A percentile compares a stretch with the other conserved stretches of the same genome.
Evolutionary conservation across 2,797 vertebrate species (phyloP).

Genomic region (Lagorchestes hirsutus): DNA sequence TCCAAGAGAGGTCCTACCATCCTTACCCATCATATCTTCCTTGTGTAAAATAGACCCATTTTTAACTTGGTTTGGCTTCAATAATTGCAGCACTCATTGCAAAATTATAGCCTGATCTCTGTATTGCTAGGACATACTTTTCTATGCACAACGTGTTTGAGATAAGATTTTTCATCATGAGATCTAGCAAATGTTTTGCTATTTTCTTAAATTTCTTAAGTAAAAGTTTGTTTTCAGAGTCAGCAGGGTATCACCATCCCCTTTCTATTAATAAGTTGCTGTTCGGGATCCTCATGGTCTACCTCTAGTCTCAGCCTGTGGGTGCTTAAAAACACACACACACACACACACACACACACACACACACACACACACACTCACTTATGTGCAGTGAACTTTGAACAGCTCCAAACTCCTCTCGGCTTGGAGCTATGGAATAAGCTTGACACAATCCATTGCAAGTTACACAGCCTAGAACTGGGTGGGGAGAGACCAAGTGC

Average conservation of each 20-base stretch:
- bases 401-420: not conserved
- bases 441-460: slow-evolving; percentile 21
- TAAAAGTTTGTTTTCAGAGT: not conserved
- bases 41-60: slow-evolving; percentile 28
- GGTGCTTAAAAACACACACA: not conserved
- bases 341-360: not conserved
- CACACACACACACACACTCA: not conserved
- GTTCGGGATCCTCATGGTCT: slow-evolving; percentile 6
- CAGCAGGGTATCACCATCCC: not conserved
- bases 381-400: not conserved
- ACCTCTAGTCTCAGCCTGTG: not conserved
- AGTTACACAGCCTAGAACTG: slow-evolving; percentile 21
- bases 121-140: not conserved
- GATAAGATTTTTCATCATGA: slow-evolving; percentile 10
- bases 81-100: not conserved
- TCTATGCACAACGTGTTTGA: slow-evolving; percentile 1
- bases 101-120: not conserved
- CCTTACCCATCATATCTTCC: not conserved
- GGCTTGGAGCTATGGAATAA: not conserved
- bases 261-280: slow-evolving; percentile 10
- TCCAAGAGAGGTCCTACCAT: not conserved
- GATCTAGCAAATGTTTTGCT: not conserved
- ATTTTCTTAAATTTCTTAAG: slow-evolving; percentile 13
- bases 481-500: slow-evolving; percentile 8
- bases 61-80: slow-evolving; percentile 33